Conservation (phyloP, 1,140 invertebrate species). For the Parapsyche elsis region DNA sequence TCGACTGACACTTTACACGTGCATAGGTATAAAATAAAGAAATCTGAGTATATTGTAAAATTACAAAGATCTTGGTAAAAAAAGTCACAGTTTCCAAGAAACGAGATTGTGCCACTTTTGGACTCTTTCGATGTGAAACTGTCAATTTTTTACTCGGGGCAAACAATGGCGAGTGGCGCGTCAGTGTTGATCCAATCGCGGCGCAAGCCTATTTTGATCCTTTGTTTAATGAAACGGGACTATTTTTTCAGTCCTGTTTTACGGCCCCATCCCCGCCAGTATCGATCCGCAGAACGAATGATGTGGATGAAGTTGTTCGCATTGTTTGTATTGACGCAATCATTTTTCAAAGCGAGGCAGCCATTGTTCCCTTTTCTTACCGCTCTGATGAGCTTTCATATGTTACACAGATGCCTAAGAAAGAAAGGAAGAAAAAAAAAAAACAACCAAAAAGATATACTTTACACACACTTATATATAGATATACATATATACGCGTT, state of each 20-base stretch:
- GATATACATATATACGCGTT: not conserved
- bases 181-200: constrained; percentile 28
- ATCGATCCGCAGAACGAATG: constrained; percentile 38
- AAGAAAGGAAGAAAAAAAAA: constrained; percentile 23
- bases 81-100: no score
- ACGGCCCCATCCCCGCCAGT: not conserved
- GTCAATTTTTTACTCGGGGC: not conserved
- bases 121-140: not conserved
- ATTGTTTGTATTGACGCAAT: constrained; percentile 52
- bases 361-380: constrained; percentile 41
- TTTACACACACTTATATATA: not conserved
- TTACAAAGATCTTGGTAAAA: no score
- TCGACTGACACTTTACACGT: no score
- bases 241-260: constrained; percentile 42
- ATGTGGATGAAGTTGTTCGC: constrained; percentile 52
- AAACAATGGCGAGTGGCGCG: not conserved
- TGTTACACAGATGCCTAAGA: constrained; percentile 30
- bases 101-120: no score
- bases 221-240: constrained; percentile 46
- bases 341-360: constrained; percentile 40
- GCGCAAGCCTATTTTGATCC: constrained; percentile 29
- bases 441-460: not conserved
- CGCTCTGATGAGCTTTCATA: constrained; percentile 43
- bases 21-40: no score
- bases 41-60: no score